A percentile compares a stretch with the other conserved stretches of the same genome.
phyloP scores from a whole-genome alignment of 2,888 invertebrate genomes.

The Drosophila nr. perissopoda region DNA sequence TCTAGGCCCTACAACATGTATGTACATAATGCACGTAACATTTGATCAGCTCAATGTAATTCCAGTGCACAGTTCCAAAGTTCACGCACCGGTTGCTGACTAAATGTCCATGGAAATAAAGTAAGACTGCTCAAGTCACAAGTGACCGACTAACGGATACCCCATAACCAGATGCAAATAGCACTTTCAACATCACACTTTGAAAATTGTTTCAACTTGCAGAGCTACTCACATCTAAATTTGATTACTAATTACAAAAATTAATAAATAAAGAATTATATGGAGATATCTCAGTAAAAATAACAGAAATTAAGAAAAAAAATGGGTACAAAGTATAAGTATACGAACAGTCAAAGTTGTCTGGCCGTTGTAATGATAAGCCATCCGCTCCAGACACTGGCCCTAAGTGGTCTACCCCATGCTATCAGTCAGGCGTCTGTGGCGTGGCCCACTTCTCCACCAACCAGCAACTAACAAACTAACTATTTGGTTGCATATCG shows the following conservation, averaged over 20 bases:
- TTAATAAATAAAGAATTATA: background rate
- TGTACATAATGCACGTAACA: conserved; percentile 32
- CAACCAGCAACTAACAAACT: background rate
- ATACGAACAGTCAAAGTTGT: background rate
- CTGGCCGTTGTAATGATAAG: conserved; percentile 24
- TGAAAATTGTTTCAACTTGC: background rate
- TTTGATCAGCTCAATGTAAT: conserved; percentile 38
- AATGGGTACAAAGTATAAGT: background rate
- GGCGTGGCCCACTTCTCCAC: conserved; percentile 32
- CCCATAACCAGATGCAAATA: background rate
- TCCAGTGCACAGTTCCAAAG: conserved; percentile 38
- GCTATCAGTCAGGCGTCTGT: conserved; percentile 37
- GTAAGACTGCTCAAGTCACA: background rate
- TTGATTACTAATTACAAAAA: background rate
- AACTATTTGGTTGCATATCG: background rate
- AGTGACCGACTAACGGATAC: conserved; percentile 2
- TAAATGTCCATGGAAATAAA: conserved; percentile 23
- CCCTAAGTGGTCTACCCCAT: conserved; percentile 8
- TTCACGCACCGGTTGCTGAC: conserved; percentile 39
- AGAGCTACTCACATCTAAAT: background rate
- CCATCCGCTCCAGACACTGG: conserved; percentile 20
- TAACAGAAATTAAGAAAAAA: background rate
- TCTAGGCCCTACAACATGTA: background rate
- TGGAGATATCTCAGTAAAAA: background rate
- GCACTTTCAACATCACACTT: background rate